Evolutionary conservation across 2,797 vertebrate genomes (phyloP), one percentile per base, ranked within the genome.

Genomic region (Acrocephalus scirpaceus): DNA sequence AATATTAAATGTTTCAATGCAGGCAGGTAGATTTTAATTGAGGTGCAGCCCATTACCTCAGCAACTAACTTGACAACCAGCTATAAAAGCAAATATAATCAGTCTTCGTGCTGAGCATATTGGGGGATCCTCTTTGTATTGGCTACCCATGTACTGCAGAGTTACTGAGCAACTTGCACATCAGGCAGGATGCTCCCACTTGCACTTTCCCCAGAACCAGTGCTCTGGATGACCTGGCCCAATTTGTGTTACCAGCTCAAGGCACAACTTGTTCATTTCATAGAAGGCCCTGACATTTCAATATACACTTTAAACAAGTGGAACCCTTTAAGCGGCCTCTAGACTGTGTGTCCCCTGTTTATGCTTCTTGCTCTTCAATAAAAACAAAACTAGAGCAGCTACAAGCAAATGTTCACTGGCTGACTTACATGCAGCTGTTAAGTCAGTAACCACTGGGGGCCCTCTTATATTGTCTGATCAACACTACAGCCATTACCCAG

Each of bases 391-490:
- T 93, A 98, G 96, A 95, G 94, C 95, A 95, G 92, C 95, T 95
- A 96, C 94, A 96, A 97, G 96, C 96, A 97, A 97, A 97, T 88
- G 93, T 91, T 97, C 95, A 79, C 95, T 87, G 93, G 88, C 86
- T 98, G 96, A 97, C 96, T 98, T 97, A 97, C 95, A 96, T 20
- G 91, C 87, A 95, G 97, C 96, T 98, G 96, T 96, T 97, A 97
- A 95, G 96, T 72, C 22, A 1, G 92, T 90, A 97, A 93, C 92
- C 97, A 97, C 97, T 87, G 81, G 97, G 95, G 96, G 93, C 90
- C 92, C 88, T 91, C 97, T 97, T 94, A 88, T 77, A 92, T 95
- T 75, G 79, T 96, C 96, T 97, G 97, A 97, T 97, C 97, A 98
- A 97, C 97, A 93, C 96, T 71, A 67, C 96, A 97, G 97, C 96